Evolutionary conservation across 2,113 vertebrate species (phyloP).

Genomic region (Conger conger): DNA sequence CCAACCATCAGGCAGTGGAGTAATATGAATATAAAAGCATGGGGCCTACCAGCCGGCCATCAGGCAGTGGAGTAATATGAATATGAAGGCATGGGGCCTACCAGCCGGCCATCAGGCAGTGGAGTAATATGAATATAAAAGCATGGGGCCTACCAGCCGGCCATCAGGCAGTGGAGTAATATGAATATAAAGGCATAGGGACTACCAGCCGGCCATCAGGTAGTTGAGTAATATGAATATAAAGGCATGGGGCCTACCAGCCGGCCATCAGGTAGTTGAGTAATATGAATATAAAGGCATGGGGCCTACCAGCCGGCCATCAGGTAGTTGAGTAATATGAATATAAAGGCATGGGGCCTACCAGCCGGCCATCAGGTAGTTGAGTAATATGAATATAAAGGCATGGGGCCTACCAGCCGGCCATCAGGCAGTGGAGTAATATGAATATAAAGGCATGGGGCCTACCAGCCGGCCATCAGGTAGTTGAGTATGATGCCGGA

Average conservation of each 20-base stretch:
- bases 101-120: slow-evolving; percentile 90
- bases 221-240: slow-evolving; percentile 84
- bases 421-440: slow-evolving; percentile 84
- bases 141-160: slow-evolving; percentile 90
- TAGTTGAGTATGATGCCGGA: slow-evolving; percentile 84
- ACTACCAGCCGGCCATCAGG: slow-evolving; percentile 89
- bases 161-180: slow-evolving; percentile 84
- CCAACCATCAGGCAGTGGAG: slow-evolving; percentile 88
- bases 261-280: slow-evolving; percentile 88
- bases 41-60: slow-evolving; percentile 89
- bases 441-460: slow-evolving; percentile 48
- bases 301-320: slow-evolving; percentile 89
- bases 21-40: no score
- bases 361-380: slow-evolving; percentile 90
- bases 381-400: slow-evolving; percentile 81
- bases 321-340: slow-evolving; percentile 84
- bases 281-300: no score
- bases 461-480: slow-evolving; percentile 89
- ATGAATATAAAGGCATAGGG: no score
- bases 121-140: slow-evolving; percentile 81
- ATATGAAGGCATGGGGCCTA: no score
- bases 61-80: slow-evolving; percentile 84
- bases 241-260: no score
- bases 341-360: no score
- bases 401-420: slow-evolving; percentile 90